Conservation (phyloP, 2,797 vertebrate species). For the Crotalus adamanteus region DNA sequence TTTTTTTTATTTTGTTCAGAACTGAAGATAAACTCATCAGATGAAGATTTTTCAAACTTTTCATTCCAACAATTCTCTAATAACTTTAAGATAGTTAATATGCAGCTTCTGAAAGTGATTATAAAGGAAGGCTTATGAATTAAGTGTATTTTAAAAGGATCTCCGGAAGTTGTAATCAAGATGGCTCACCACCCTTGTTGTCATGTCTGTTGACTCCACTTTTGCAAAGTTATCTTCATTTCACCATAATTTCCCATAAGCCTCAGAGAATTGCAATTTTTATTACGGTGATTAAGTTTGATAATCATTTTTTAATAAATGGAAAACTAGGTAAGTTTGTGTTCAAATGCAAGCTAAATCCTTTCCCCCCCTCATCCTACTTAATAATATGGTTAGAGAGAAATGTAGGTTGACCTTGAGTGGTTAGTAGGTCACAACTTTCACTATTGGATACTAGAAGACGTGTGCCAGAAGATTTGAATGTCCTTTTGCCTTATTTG, state of each 20-base stretch:
- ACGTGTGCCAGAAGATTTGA: not conserved
- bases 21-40: not conserved
- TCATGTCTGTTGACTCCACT: not conserved
- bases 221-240: not conserved
- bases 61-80: not conserved
- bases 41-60: not conserved
- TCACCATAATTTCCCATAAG: not conserved
- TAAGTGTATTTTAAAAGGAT: not conserved
- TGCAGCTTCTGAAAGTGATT: not conserved
- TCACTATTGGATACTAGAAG: not conserved
- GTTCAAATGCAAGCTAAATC: not conserved
- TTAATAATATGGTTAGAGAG: not conserved
- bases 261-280: not conserved
- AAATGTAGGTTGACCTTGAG: not conserved
- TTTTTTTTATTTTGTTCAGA: not conserved
- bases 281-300: not conserved
- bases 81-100: not conserved
- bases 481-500: not conserved
- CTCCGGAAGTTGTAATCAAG: not conserved
- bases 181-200: not conserved
- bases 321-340: not conserved
- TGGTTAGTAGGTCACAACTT: not conserved
- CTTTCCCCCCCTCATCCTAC: not conserved
- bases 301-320: not conserved
- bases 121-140: not conserved